Percentiles rank a stretch among this genome's conserved stretches.
phyloP scores from a whole-genome alignment of 2,797 vertebrate genomes.

The Melopsittacus undulatus region DNA sequence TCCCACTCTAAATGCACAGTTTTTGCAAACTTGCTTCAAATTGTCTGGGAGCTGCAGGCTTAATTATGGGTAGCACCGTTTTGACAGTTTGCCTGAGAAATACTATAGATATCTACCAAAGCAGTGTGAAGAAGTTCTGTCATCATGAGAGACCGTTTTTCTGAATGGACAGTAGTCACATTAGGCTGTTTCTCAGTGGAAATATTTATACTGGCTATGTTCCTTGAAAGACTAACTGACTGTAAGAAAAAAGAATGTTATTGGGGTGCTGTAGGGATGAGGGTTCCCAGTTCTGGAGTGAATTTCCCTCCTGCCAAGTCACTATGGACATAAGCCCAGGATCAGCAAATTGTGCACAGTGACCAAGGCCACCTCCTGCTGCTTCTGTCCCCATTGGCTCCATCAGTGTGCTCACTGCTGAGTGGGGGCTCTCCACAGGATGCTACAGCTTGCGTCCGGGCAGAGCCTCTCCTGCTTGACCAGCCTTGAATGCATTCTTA shows the following conservation, averaged over 20 bases:
- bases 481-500: not conserved
- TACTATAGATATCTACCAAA: not conserved
- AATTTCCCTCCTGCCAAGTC: not conserved
- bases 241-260: not conserved
- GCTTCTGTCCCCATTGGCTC: not conserved
- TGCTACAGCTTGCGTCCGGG: rapidly evolving
- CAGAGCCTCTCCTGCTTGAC: not conserved
- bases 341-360: not conserved
- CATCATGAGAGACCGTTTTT: not conserved
- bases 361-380: not conserved
- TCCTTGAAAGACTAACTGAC: no score
- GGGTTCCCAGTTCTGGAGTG: not conserved
- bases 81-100: not conserved
- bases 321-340: not conserved
- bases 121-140: rapidly evolving
- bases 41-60: not conserved
- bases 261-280: not conserved
- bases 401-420: no score
- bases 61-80: not conserved
- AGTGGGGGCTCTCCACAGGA: rapidly evolving
- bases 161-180: rapidly evolving
- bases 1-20: not conserved
- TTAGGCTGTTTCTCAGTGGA: not conserved
- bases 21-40: not conserved
- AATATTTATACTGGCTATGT: rapidly evolving